Base-by-base conservation (phyloP, 2,888 invertebrate species). In the Liodrosophila aerea region DNA sequence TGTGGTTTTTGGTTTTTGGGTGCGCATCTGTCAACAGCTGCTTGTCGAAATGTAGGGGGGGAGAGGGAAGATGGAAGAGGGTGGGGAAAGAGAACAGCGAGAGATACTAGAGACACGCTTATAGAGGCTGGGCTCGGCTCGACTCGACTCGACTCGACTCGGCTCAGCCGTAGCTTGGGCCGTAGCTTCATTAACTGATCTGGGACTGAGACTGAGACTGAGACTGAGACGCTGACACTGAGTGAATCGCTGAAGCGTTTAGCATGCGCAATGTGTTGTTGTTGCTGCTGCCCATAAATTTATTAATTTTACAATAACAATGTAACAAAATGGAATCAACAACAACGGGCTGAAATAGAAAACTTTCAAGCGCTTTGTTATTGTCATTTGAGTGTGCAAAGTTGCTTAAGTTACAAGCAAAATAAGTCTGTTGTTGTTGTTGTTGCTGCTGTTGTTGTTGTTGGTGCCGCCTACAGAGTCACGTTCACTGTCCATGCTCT, bases 221-320 rank as follows among this genome's bases (percentile, higher is more conserved):
- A n/a, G n/a, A n/a, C n/a, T n/a, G n/a, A n/a, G 46, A 33, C 12
- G 45, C 49, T 62, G 64, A 45, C 62, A 62, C 54, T 71, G 72
- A 68, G 64, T 39, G 33, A 75, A 60, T 70, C 73, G 76, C 37
- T 78, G 67, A 58, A 76, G 76, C 76, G 76, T 76, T 76, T 73
- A 73, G 64, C 67, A 67, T 75, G 73, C 75, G 58, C 62, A 57
- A 50, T 60, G 64, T 56, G 60, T 41, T 40, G 45, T 11, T 39
- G 18, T 18, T 44, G 45, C 65, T 41, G 64, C 56, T 56, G 50
- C 29, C 46, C 50, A 69, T 69, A 53, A 60, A 69, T 68, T 68
- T 68, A 68, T 68, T 47, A 68, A 68, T 54, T 58, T 68, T 67
- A 68, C 67, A 68, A 67, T 51, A 67, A 67, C 67, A 67, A 67